Evolutionary conservation across 2,888 invertebrate genomes (phyloP), one percentile per base, ranked within the genome.

Genomic region (Malacosoma neustria): DNA sequence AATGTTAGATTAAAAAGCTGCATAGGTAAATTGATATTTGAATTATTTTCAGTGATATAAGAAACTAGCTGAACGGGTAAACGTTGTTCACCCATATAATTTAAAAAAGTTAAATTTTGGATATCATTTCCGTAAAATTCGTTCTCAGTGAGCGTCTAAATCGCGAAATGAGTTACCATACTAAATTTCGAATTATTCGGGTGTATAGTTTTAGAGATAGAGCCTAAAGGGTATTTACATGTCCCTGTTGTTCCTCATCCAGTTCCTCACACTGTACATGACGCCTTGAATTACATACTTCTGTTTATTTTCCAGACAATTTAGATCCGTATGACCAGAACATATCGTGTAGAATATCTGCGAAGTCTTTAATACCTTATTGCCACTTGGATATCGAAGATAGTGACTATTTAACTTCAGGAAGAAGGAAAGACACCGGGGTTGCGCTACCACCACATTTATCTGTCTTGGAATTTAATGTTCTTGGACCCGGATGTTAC

Each of bases 331-430:
- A 80, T 30, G 87, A 90, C 37, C 74, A 81, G 42, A 89, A 89
- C 51, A 65, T 88, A 35, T 48, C 72, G 13, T 88, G 89, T 29
- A 66, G 71, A 30, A 64, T 92, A 30, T 70, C 62, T 32, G 92
- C 87, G 0, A 87, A 87, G 49, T 90, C 92, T 43, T 54, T 91
- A 35, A 77, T 92, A 43, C 92, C 93, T 0, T 89, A 89, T 51
- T 92, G 90, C 52, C 92, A 92, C 61, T 89, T 93, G 51, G 91
- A 92, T 46, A 73, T 92, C 32, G 88, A 89, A 45, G 89, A 89
- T 40, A 90, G 89, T 35, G 89, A 91, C 65, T 91, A 91, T 61
- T 58, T 91, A 34, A 71, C 72, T 2, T 77, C 75, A n/a, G 74
- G 80, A 14, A 67, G 79, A 43, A 76, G 87, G 35, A 75, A 79